Conservation (phyloP, 30 jellyfish, hydroid and myxozoan species). For the Hydractinia echinata region DNA sequence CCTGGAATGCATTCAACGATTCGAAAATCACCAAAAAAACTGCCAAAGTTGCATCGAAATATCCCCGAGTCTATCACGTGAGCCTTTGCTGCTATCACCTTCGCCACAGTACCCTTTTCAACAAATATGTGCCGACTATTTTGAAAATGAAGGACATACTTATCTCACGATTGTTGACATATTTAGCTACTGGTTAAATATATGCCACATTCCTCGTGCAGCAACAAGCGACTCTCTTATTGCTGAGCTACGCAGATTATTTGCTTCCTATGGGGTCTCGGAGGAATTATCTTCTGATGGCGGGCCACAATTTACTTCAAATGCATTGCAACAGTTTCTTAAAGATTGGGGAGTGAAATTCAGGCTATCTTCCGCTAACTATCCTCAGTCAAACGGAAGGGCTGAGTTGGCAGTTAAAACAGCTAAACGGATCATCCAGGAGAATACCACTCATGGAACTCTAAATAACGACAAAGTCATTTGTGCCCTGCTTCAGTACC, state of each 20-base stretch:
- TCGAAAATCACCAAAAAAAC: background rate
- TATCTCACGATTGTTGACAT: background rate
- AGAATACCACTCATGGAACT: background rate
- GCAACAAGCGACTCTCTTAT: background rate
- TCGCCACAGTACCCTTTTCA: slow-evolving; percentile 6
- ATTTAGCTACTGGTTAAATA: background rate
- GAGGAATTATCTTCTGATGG: slow-evolving; percentile 4
- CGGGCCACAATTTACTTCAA: background rate
- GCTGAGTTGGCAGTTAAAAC: background rate
- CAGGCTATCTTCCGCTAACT: background rate
- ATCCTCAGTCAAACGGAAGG: slow-evolving; percentile 13
- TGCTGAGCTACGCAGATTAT: background rate
- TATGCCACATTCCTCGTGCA: background rate
- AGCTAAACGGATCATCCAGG: slow-evolving; percentile 14
- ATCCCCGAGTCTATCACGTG: slow-evolving; percentile 14
- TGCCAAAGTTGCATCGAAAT: slow-evolving; percentile 7
- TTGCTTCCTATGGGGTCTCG: background rate
- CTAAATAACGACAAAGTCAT: slow-evolving; percentile 2
- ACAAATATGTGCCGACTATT: slow-evolving; percentile 5
- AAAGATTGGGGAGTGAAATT: background rate
- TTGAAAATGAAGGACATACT: background rate
- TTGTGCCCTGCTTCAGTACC: slow-evolving; percentile 9
- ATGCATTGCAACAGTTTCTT: background rate
- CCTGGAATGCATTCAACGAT: background rate
- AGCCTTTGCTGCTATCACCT: background rate